Base-by-base conservation (phyloP, 2,888 invertebrate species). In the Electrophaes corylata region DNA sequence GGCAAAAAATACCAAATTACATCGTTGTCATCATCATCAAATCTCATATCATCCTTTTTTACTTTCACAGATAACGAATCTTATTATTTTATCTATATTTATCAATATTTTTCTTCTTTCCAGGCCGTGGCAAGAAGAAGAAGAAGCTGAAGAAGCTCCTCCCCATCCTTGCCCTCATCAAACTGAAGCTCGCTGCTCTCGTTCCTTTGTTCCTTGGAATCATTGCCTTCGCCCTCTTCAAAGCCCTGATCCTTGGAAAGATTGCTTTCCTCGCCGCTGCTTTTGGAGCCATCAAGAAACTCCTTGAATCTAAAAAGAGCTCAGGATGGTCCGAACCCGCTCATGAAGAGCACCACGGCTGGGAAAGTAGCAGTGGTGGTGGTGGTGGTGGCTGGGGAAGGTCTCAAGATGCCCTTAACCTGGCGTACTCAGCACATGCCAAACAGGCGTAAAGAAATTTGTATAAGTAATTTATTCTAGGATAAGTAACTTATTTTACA, bases 181-280 rank as follows among this genome's bases (percentile, higher is more conserved):
- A 96, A 78, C 83, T 97, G 85, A 97, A 97, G 90, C 93, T 91
- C 5, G 94, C 95, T 41, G 94, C 95, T 11, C 92, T 97, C 56
- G 93, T 96, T 64, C 96, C 96, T 2, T 84, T 97, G 65, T 94
- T 95, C 74, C 94, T 97, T 41, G 97, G 90, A 41, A 91, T 91
- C 81, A 94, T 97, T 66, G 96, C 96, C 26, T 92, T 97, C 60
- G 93, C 96, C 23, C 95, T 96, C 47, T 95, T 97, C 93, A 97
- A 97, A 91, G 96, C 96, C 6, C 93, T 96, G 78, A 90, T 96
- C 57, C 93, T 97, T 66, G 96, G 96, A 71, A 97, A 97, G 92
- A 94, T 97, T 68, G 96, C 97, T 0, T 93, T 97, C 69, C 93
- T 96, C 69, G 94, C 96, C 64, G 94, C 96, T 45, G 94, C 94